phyloP scores from a whole-genome alignment of 2,888 invertebrate genomes.

The Sicus ferrugineus region DNA sequence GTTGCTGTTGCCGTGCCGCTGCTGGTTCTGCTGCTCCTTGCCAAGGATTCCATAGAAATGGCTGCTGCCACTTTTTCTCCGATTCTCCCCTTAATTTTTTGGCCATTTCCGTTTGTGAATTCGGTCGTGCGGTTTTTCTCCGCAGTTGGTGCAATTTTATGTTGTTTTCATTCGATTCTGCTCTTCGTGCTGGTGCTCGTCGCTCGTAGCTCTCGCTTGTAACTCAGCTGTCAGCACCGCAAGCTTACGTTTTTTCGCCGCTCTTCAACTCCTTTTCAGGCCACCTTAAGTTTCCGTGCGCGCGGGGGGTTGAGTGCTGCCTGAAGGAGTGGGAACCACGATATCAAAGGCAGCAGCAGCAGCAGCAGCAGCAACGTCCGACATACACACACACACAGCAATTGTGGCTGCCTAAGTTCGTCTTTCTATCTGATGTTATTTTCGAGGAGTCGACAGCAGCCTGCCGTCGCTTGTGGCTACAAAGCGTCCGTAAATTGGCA shows the following conservation, averaged over 20 bases:
- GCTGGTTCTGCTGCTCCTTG: neutral
- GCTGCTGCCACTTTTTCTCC: neutral
- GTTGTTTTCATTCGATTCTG: slow-evolving; percentile 15
- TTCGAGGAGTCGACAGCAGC: neutral
- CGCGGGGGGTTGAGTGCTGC: neutral
- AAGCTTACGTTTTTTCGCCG: neutral
- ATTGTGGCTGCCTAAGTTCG: slow-evolving; percentile 13
- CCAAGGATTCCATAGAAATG: too few species aligned
- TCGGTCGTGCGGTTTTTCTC: slow-evolving; percentile 31
- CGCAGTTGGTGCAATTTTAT: slow-evolving; percentile 35
- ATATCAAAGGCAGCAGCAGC: neutral
- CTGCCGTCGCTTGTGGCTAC: neutral
- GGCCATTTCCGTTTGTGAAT: slow-evolving; percentile 32
- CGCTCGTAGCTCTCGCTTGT: too few species aligned
- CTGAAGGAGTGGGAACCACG: neutral
- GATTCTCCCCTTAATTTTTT: slow-evolving; percentile 2
- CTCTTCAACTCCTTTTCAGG: slow-evolving; percentile 10
- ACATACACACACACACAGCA: neutral
- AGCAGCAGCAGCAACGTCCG: slow-evolving; percentile 5
- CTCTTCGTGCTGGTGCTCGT: neutral
- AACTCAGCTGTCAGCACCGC: slow-evolving; percentile 5
- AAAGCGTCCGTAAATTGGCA: neutral
- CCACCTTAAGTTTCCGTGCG: neutral
- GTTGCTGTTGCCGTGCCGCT: neutral
- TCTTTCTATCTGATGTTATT: slow-evolving; percentile 20